phyloP scores from a whole-genome alignment of 2,888 invertebrate species.

The Tortricodes alternella region DNA sequence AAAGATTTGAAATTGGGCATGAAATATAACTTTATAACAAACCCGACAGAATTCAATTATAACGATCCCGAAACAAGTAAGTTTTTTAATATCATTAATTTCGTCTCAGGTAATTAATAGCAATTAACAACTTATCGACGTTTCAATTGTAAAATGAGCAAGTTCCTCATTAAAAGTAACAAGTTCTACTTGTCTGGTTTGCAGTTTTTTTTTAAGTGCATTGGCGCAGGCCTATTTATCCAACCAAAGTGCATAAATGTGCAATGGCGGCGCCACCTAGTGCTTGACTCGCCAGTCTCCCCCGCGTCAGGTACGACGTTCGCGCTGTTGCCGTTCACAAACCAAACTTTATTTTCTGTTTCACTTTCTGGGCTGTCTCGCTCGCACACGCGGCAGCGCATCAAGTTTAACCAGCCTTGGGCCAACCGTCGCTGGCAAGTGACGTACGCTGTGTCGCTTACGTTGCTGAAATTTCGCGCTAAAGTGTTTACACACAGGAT shows the following conservation, averaged over 20 bases:
- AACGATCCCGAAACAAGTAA: too few species aligned
- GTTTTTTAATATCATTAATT: too few species aligned
- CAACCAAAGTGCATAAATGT: slow-evolving; percentile 5
- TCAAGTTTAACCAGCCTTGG: slow-evolving; percentile 55
- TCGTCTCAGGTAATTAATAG: too few species aligned
- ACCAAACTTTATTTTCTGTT: slow-evolving; percentile 24
- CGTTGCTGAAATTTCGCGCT: slow-evolving; percentile 58
- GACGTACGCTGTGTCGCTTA: slow-evolving; percentile 49
- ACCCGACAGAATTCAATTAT: too few species aligned
- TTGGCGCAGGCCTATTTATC: not conserved
- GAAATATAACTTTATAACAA: too few species aligned
- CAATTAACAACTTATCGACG: too few species aligned
- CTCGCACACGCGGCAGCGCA: slow-evolving; percentile 26
- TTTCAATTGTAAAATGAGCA: too few species aligned
- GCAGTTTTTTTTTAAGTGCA: not conserved
- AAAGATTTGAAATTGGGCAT: too few species aligned
- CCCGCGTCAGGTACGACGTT: slow-evolving; percentile 24
- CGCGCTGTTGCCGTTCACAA: slow-evolving; percentile 21
- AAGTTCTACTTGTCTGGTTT: not conserved
- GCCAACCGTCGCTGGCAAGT: slow-evolving; percentile 65
- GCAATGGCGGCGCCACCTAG: slow-evolving; percentile 25
- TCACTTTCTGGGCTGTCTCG: slow-evolving; percentile 19
- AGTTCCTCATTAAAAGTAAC: too few species aligned
- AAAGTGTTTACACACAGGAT: slow-evolving; percentile 61
- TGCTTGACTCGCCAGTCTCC: slow-evolving; percentile 19